Evolutionary conservation across 2,888 invertebrate species (phyloP).

Genomic region (Bimastos eiseni): DNA sequence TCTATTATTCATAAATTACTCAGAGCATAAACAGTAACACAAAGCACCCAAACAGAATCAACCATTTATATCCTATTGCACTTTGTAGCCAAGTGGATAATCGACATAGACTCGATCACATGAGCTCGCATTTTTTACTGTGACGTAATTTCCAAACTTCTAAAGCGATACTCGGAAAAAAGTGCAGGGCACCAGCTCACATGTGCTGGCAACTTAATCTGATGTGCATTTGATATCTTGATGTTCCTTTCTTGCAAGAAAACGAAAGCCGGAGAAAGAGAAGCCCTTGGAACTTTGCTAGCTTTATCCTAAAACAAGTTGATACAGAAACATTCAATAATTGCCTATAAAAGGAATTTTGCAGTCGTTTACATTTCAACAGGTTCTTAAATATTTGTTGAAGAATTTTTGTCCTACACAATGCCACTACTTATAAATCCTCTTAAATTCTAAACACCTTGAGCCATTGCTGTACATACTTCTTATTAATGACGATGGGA

Average conservation of each 20-base stretch:
- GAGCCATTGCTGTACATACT: too few relatives aligned
- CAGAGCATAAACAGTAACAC: neutral
- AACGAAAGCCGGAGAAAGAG: neutral
- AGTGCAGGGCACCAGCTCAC: too few relatives aligned
- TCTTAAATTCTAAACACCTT: neutral
- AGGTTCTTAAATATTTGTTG: too few relatives aligned
- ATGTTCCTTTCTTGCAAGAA: neutral
- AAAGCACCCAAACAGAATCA: neutral
- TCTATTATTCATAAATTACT: neutral
- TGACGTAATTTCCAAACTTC: too few relatives aligned
- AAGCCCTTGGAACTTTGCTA: neutral
- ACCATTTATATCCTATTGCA: neutral
- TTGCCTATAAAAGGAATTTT: neutral
- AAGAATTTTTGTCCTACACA: neutral
- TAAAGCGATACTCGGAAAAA: too few relatives aligned
- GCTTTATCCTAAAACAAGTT: neutral
- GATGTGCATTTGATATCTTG: neutral
- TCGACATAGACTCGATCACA: neutral
- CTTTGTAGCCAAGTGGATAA: neutral
- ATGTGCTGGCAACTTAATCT: too few relatives aligned
- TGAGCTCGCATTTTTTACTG: neutral
- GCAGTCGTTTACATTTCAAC: neutral
- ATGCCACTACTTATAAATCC: neutral
- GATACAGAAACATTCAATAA: neutral
- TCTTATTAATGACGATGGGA: too few relatives aligned